Conservation (phyloP, 2,888 invertebrate species). For the Polia nebulosa region DNA sequence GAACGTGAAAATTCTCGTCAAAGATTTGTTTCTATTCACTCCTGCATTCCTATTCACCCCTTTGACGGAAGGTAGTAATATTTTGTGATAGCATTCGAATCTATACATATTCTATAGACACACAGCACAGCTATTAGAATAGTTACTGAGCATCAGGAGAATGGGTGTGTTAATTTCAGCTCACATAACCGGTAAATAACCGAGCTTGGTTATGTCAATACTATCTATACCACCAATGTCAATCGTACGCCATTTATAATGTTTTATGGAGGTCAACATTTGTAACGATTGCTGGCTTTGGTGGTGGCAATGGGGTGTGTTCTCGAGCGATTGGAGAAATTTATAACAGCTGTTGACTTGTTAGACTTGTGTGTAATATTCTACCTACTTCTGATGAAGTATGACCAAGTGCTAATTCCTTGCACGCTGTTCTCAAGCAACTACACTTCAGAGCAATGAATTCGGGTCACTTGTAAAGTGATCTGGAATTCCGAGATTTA, state of each 20-base stretch:
- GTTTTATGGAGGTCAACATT: conserved; percentile 55
- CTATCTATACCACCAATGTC: conserved; percentile 28
- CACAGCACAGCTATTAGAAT: no score
- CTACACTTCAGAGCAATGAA: not conserved
- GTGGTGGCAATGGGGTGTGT: conserved; percentile 33
- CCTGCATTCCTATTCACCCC: no score
- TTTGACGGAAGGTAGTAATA: no score
- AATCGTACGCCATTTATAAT: conserved; percentile 45
- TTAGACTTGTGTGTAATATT: not conserved
- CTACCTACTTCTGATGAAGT: conserved; percentile 1
- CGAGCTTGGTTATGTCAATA: conserved; percentile 3
- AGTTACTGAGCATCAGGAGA: not conserved
- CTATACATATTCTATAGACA: no score
- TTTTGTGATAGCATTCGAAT: no score
- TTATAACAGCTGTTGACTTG: conserved; percentile 26
- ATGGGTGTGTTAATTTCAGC: not conserved
- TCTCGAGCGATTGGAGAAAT: conserved; percentile 43
- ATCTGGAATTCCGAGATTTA: not conserved
- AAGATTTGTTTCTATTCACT: no score
- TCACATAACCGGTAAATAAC: conserved; percentile 40
- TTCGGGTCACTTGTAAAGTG: not conserved
- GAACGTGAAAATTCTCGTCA: no score
- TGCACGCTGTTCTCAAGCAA: not conserved
- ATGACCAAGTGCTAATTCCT: not conserved
- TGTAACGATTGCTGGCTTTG: conserved; percentile 28